phyloP scores from a whole-genome alignment of 2,797 vertebrate genomes.

The Glyptemys insculpta region DNA sequence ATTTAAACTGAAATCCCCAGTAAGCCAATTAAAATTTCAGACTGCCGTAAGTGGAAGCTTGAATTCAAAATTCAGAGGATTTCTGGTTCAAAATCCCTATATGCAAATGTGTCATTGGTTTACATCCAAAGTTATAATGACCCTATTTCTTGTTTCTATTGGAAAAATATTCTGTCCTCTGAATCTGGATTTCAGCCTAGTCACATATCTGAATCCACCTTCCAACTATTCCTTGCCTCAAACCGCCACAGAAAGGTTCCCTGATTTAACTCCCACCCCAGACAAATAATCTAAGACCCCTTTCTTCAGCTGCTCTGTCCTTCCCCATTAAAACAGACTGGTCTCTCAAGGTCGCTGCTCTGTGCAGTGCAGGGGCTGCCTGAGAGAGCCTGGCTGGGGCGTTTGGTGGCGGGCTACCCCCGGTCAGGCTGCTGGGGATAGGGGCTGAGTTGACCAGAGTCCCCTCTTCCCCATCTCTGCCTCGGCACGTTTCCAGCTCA shows the following conservation, averaged over 20 bases:
- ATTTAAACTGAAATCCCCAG: slow-evolving; percentile 2
- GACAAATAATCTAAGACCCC: not conserved
- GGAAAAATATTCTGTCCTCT: not conserved
- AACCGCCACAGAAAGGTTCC: not conserved
- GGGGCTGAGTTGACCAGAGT: no score
- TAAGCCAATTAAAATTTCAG: not conserved
- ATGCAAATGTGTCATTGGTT: not conserved
- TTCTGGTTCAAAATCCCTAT: slow-evolving; percentile 3
- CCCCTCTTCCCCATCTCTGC: no score
- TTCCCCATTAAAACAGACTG: not conserved
- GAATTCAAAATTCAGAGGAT: slow-evolving; percentile 11
- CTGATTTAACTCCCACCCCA: not conserved
- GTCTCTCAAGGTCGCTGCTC: no score
- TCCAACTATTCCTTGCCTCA: not conserved
- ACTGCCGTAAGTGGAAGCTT: not conserved
- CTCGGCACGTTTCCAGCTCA: no score
- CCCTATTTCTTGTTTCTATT: not conserved
- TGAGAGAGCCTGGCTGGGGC: no score
- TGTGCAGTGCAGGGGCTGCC: no score
- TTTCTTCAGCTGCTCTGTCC: not conserved
- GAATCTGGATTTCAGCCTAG: not conserved
- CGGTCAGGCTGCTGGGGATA: no score
- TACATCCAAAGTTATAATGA: not conserved
- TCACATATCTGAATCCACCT: not conserved
- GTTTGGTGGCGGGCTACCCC: no score